Evolutionary conservation across 1,140 invertebrate species (phyloP), one percentile per base, ranked within the genome.

Genomic region (Sarcophaga peregrina): DNA sequence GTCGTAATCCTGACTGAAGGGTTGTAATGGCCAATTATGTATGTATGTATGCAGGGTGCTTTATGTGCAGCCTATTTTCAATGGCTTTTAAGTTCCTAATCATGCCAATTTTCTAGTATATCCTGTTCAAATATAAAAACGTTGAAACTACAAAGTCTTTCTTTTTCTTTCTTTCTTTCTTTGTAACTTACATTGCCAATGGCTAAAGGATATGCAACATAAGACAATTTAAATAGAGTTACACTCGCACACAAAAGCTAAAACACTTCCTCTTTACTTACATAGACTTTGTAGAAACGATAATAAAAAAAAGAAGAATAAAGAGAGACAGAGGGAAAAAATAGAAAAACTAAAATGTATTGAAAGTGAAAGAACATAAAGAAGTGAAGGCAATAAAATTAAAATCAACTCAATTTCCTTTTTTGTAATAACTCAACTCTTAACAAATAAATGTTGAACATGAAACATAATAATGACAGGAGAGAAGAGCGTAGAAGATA

Each of bases 391-490:
- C 75, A 78, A 78, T 78, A 78, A 78, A 78, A 78, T 78, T 78
- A 78, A 78, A 78, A 78, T 78, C 48, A 78, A 78, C 75, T 50
- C 75, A 78, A 78, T 78, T 78, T 78, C 75, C 75, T 78, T 78
- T n/a, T n/a, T 78, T 78, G 75, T 50, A 78, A 78, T 78, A 78
- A 78, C 50, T 78, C 75, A 78, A 78, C 47, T n/a, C n/a, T 78
- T 78, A 50, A 20, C 47, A 78, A 17, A 78, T 47, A 78, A 76
- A 50, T 50, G 17, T 50, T n/a, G n/a, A n/a, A n/a, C n/a, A n/a
- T n/a, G n/a, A n/a, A n/a, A n/a, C n/a, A n/a, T n/a, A n/a, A n/a
- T n/a, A n/a, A n/a, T n/a, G n/a, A n/a, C n/a, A n/a, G n/a, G n/a
- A n/a, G n/a, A n/a, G n/a, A n/a, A n/a, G n/a, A n/a, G n/a, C n/a